Conservation (phyloP, 1,140 invertebrate genomes). For the Muscidifurax raptorellus region DNA sequence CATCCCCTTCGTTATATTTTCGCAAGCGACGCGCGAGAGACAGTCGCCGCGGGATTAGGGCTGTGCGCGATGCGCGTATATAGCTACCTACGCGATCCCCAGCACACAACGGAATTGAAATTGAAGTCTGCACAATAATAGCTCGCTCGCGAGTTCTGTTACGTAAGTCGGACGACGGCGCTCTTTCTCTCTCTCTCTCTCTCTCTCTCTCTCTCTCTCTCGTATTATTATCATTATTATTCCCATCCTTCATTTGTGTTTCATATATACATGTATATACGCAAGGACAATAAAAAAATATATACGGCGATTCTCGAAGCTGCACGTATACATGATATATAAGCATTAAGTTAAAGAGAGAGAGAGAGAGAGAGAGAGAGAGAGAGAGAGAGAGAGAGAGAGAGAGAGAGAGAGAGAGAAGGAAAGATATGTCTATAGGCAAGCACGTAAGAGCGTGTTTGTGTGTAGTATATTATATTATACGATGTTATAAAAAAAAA, state of each 20-base stretch:
- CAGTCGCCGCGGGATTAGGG: background rate
- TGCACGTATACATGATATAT: constrained; percentile 18
- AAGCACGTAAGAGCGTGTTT: background rate
- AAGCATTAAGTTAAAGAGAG: background rate
- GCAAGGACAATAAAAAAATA: background rate
- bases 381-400: background rate
- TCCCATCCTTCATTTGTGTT: background rate
- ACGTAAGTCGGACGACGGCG: background rate
- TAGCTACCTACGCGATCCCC: background rate
- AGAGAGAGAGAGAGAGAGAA: background rate
- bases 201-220: background rate
- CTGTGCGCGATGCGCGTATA: background rate
- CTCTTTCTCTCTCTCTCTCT: background rate
- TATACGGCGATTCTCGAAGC: constrained; percentile 52
- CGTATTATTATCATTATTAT: background rate
- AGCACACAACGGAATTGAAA: background rate
- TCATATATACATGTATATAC: background rate
- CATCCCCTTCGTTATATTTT: background rate
- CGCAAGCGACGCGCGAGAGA: background rate
- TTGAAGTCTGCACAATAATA: background rate
- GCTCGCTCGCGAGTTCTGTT: background rate
- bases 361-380: background rate
- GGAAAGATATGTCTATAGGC: background rate
- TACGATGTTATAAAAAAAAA: background rate
- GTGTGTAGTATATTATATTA: no score